These are phyloP conservation scores for Mythimna pallens DNA, from an alignment of 2,888 invertebrate species.

Conservation along the genomic window DNA sequence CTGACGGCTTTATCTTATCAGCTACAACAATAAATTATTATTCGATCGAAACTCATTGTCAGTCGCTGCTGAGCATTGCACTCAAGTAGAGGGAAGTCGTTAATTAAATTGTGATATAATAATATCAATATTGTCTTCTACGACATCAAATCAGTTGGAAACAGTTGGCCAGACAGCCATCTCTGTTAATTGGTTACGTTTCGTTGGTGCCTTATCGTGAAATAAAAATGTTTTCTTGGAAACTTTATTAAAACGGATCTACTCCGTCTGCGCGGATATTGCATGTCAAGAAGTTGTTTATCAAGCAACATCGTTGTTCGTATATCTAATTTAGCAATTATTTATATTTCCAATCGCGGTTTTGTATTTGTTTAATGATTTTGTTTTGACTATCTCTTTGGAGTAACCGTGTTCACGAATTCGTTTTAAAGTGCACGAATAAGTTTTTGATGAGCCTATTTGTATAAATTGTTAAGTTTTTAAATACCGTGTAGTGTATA, in stretches of 20 bases:
- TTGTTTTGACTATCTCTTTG: slow-evolving; percentile 26
- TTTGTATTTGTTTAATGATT: slow-evolving; percentile 38
- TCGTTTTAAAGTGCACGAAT: background rate
- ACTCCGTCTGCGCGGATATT: slow-evolving; percentile 64
- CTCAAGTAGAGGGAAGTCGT: slow-evolving; percentile 60
- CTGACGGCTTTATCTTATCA: slow-evolving; percentile 85
- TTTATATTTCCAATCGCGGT: slow-evolving; percentile 57
- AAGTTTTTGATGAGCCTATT: background rate
- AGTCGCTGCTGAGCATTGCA: slow-evolving; percentile 69
- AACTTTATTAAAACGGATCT: slow-evolving; percentile 57
- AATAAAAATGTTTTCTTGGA: slow-evolving; percentile 63
- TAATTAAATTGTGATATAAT: slow-evolving; percentile 39
- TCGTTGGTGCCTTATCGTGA: slow-evolving; percentile 64
- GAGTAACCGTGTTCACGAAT: slow-evolving; percentile 10
- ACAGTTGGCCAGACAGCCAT: slow-evolving; percentile 26
- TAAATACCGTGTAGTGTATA: background rate
- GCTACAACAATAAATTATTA: slow-evolving; percentile 79
- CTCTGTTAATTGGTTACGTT: slow-evolving; percentile 66
- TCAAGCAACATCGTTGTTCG: slow-evolving; percentile 68
- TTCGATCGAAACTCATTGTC: slow-evolving; percentile 70
- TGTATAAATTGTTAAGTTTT: background rate
- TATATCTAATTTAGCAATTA: slow-evolving; percentile 65
- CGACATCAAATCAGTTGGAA: slow-evolving; percentile 14
- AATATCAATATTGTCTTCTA: slow-evolving; percentile 32
- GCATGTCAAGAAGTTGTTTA: slow-evolving; percentile 72